Evolutionary conservation across 2,888 invertebrate genomes (phyloP).

Genomic region (Sabatieria punctata): DNA sequence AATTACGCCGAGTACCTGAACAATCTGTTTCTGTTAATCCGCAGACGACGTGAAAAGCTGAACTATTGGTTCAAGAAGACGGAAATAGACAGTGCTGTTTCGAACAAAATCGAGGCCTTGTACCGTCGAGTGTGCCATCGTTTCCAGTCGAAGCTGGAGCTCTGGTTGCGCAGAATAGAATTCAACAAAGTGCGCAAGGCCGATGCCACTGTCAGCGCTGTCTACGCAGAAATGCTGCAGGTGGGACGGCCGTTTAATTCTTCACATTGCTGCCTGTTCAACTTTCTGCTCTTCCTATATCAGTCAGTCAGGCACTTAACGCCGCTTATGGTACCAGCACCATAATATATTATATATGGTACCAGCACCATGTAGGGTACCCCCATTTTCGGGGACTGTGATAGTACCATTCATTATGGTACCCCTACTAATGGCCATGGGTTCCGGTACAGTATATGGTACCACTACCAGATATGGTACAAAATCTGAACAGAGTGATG

Average conservation of each 20-base stretch:
- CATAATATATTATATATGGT: too few relatives aligned
- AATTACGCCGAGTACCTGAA: conserved; percentile 51
- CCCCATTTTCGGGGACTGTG: background rate
- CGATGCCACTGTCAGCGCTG: conserved; percentile 32
- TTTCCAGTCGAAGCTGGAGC: conserved; percentile 51
- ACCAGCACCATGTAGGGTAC: too few relatives aligned
- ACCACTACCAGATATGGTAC: too few relatives aligned
- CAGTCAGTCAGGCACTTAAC: too few relatives aligned
- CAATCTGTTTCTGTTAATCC: conserved; percentile 48
- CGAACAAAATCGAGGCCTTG: conserved; percentile 51
- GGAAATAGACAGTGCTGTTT: conserved; percentile 51
- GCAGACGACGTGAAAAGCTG: conserved; percentile 42
- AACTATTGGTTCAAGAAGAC: conserved; percentile 45
- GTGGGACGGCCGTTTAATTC: too few relatives aligned
- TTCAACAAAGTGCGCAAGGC: conserved; percentile 45
- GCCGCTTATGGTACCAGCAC: too few relatives aligned
- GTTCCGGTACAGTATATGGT: too few relatives aligned
- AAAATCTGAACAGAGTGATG: too few relatives aligned
- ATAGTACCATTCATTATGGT: background rate
- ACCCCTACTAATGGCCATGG: too few relatives aligned
- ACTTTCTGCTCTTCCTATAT: background rate
- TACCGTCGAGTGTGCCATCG: conserved; percentile 52
- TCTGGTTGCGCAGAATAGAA: conserved; percentile 60
- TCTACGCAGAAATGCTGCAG: conserved; percentile 40
- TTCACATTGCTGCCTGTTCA: too few relatives aligned